Base-by-base conservation (phyloP, 1,140 invertebrate species). In the Aphaenogaster rudis region DNA sequence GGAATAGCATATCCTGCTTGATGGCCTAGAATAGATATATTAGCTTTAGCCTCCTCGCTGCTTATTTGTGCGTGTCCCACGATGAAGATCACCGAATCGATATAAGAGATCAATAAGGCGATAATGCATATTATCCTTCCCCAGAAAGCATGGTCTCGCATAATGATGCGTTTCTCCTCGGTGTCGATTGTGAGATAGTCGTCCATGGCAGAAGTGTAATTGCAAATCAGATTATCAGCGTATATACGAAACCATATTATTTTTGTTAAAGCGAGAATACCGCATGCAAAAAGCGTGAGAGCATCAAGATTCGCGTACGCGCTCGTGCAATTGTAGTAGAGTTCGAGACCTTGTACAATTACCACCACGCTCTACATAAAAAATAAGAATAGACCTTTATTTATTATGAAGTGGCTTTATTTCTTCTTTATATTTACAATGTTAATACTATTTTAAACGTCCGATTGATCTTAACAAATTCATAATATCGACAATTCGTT, bases 141-240 rank as follows among this genome's bases (percentile, higher is more conserved):
- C 64, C 87, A 79, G 2, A 45, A 79, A 6, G 89, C 88, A 36
- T 90, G 88, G 0, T 28, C 11, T 57, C 59, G 76, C 28, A 90
- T 33, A 0, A 90, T 66, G 0, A 8, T 8, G 9, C 64, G 78
- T 0, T 84, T 74, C 17, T 87, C 54, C 2, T 84, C 52, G 1
- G 11, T 36, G 6, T 59, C 48, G 1, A 61, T 8, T 7, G 81
- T 17, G 0, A 21, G 9, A 52, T 90, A 90, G 72, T 90, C 89
- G 0, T 21, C 84, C 39, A 87, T 7, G 0, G 85, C 88, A 9
- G 85, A 89, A 6, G 48, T 21, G 13, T 90, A 90, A 45, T 90
- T 90, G 3, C 15, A 21, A 7, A 45, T 33, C 0, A 90, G 45
- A 0, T 86, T 61, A 0, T 33, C 33, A 0, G 69, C 42, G 13